These are phyloP conservation scores for Agriopis marginaria DNA, from an alignment of 2,888 invertebrate genomes.

Conservation along the genomic window DNA sequence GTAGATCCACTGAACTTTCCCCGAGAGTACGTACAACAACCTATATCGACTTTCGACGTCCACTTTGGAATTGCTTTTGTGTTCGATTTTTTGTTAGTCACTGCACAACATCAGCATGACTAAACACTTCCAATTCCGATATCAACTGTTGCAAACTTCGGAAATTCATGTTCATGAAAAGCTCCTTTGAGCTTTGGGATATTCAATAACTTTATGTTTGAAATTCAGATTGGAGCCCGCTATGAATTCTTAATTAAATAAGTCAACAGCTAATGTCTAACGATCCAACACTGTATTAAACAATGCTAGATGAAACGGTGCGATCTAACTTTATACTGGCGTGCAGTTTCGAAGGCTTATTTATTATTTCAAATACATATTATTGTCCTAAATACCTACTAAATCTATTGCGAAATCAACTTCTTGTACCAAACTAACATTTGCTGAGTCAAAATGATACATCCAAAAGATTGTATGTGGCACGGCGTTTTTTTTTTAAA, in stretches of 20 bases:
- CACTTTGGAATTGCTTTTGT: constrained; percentile 19
- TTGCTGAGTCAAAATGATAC: no score
- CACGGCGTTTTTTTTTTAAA: no score
- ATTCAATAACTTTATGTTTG: constrained; percentile 13
- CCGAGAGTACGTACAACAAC: background rate
- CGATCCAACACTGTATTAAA: no score
- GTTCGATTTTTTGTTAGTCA: constrained; percentile 22
- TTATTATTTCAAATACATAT: no score
- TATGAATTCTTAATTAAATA: constrained; percentile 18
- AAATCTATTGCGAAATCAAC: no score
- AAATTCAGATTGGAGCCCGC: constrained; percentile 11
- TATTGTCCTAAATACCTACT: no score
- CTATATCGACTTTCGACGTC: constrained; percentile 9
- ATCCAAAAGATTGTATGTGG: no score
- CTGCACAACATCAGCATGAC: constrained; percentile 18
- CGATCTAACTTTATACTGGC: no score
- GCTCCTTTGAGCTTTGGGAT: constrained; percentile 11
- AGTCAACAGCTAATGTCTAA: constrained; percentile 5
- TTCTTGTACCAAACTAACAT: no score
- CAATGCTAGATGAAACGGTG: no score
- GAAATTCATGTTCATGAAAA: constrained; percentile 8
- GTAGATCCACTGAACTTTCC: background rate
- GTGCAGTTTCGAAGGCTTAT: no score
- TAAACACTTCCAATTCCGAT: constrained; percentile 7
- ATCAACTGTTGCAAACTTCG: constrained; percentile 8